Evolutionary conservation across 2,797 vertebrate species (phyloP).

Genomic region (Rhinichthys osculus): DNA sequence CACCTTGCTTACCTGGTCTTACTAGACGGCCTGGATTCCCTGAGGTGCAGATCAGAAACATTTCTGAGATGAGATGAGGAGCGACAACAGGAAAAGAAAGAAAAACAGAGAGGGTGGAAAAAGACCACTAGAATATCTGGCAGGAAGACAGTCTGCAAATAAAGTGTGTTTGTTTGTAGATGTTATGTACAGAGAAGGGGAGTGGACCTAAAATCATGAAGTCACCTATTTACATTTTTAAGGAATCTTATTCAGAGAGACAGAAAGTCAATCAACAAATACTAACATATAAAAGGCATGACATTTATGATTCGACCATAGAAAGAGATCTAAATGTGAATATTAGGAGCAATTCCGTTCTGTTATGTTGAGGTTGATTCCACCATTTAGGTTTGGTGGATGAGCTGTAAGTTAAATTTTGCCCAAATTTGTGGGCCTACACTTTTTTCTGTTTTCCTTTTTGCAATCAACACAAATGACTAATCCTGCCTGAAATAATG

Average conservation of each 20-base stretch:
- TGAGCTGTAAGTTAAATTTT: background rate
- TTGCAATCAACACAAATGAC: background rate
- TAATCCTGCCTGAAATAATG: conserved; percentile 6
- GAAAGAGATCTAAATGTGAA: background rate
- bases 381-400: background rate
- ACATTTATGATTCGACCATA: background rate
- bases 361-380: background rate
- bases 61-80: conserved; percentile 9
- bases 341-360: background rate
- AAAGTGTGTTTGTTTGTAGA: background rate
- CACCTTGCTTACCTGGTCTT: conserved; percentile 45
- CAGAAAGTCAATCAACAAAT: background rate
- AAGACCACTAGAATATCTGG: background rate
- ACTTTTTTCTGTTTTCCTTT: background rate
- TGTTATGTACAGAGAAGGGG: background rate
- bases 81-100: conserved; percentile 19
- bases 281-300: background rate
- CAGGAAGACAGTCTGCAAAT: background rate
- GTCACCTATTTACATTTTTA: background rate
- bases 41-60: background rate
- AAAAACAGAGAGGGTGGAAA: background rate
- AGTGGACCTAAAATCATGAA: background rate
- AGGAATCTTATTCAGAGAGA: background rate
- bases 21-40: conserved; percentile 59
- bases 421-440: background rate